These are phyloP conservation scores for Nibea coibor DNA, from an alignment of 2,113 vertebrate genomes.

Conservation along the genomic window DNA sequence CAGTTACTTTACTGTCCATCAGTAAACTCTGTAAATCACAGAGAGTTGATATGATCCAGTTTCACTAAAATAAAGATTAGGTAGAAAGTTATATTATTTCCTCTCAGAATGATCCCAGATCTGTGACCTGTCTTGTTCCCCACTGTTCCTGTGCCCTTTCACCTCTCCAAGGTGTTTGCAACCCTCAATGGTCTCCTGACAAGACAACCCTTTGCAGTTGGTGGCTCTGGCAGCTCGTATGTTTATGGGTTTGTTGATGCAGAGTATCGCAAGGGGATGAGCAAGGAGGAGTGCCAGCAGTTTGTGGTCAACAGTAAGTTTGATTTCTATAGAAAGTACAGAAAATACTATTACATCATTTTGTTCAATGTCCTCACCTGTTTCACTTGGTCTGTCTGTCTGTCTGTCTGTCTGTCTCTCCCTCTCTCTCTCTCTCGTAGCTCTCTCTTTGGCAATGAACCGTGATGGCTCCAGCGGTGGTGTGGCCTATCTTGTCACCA, in stretches of 20 bases:
- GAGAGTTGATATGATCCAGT: too few species aligned
- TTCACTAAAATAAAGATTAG: too few species aligned
- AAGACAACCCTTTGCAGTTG: constrained; percentile 87
- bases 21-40: too few species aligned
- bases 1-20: too few species aligned
- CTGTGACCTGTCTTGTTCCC: background rate
- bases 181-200: constrained; percentile 87
- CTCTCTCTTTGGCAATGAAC: constrained; percentile 88
- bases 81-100: too few species aligned
- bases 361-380: background rate
- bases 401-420: background rate
- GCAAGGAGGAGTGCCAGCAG: constrained; percentile 80
- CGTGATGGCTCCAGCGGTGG: constrained; percentile 90
- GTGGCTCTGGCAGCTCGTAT: constrained; percentile 89
- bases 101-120: background rate
- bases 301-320: constrained; percentile 87
- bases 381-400: background rate
- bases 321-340: background rate
- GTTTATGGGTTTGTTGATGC: constrained; percentile 91
- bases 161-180: constrained; percentile 84
- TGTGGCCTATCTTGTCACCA: constrained; percentile 87
- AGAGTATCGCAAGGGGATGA: constrained; percentile 85
- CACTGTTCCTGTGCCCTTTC: constrained; percentile 1
- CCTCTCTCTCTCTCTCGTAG: constrained; percentile 64
- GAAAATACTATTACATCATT: background rate